These are phyloP conservation scores for Bugulina stolonifera DNA, from an alignment of 2,888 invertebrate species.

Conservation along the genomic window DNA sequence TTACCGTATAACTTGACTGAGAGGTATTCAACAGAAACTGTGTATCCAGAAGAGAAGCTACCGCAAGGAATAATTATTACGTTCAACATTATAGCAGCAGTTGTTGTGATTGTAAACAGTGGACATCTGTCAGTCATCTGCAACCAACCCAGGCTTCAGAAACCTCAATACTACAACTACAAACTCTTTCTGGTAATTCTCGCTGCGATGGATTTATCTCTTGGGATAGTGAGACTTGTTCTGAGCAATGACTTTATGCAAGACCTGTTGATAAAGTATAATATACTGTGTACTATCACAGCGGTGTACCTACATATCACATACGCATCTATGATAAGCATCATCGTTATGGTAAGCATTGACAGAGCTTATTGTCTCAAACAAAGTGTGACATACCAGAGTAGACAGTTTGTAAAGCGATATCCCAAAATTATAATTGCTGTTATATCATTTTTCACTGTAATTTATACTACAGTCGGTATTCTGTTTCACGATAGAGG, in stretches of 20 bases:
- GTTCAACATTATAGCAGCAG: constrained; percentile 16
- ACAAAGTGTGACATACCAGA: constrained; percentile 6
- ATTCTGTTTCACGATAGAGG: background rate
- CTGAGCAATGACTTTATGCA: background rate
- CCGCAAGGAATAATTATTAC: background rate
- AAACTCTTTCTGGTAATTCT: background rate
- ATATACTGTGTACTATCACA: background rate
- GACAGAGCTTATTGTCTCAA: constrained; percentile 16
- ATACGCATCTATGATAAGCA: constrained; percentile 11
- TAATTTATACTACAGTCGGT: background rate
- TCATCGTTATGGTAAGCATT: constrained; percentile 15
- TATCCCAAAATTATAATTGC: background rate
- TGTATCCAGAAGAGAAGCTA: background rate
- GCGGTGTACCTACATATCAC: constrained; percentile 17
- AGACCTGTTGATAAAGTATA: background rate
- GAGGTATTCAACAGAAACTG: too few species aligned
- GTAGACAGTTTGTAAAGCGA: background rate
- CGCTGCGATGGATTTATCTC: constrained; percentile 1
- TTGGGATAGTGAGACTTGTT: background rate
- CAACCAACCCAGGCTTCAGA: background rate
- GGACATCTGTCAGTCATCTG: background rate
- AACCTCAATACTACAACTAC: constrained; percentile 15
- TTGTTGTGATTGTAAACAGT: background rate
- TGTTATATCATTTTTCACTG: background rate
- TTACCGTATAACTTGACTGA: too few species aligned